Evolutionary conservation across 2,888 invertebrate genomes (phyloP).

Genomic region (Drosophila siamana): DNA sequence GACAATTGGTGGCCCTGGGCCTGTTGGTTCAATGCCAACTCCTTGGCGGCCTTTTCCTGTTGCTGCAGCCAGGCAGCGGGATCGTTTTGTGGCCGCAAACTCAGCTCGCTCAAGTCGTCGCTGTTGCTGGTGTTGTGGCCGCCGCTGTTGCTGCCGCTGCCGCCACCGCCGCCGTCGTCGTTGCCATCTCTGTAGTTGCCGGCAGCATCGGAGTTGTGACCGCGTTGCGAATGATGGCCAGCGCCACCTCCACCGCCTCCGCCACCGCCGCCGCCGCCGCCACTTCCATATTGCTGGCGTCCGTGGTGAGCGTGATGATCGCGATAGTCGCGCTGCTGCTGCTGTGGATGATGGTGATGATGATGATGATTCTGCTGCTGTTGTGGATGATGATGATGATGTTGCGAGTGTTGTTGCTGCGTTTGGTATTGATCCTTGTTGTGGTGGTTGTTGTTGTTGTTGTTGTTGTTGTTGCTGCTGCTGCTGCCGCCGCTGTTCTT

Average conservation of each 20-base stretch:
- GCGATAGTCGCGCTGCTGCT: slow-evolving; percentile 71
- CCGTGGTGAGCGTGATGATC: slow-evolving; percentile 66
- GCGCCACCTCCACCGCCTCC: slow-evolving; percentile 27
- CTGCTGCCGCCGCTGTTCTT: slow-evolving; percentile 40
- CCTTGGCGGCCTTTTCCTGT: slow-evolving; percentile 85
- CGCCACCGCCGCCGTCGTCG: slow-evolving; percentile 75
- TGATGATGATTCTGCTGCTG: slow-evolving; percentile 53
- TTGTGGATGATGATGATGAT: slow-evolving; percentile 65
- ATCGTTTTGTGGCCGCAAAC: slow-evolving; percentile 85
- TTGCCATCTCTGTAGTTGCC: slow-evolving; percentile 85
- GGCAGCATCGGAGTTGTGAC: slow-evolving; percentile 51
- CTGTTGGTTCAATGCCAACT: slow-evolving; percentile 84
- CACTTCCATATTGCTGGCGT: slow-evolving; percentile 54
- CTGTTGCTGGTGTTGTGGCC: slow-evolving; percentile 45
- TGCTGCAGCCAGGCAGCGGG: slow-evolving; percentile 84
- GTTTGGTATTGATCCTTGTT: slow-evolving; percentile 62
- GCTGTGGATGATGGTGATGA: slow-evolving; percentile 59
- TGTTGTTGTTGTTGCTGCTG: slow-evolving; percentile 52
- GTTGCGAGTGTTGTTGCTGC: slow-evolving; percentile 64
- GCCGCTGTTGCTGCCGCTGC: slow-evolving; percentile 58
- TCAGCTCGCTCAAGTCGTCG: slow-evolving; percentile 78
- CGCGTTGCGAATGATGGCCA: slow-evolving; percentile 63
- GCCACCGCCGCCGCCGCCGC: background rate
- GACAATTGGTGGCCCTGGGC: slow-evolving; percentile 86
- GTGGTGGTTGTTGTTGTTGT: slow-evolving; percentile 50